Conservation (phyloP, 92 coral and sea anemone species). For the Porites evermanni region DNA sequence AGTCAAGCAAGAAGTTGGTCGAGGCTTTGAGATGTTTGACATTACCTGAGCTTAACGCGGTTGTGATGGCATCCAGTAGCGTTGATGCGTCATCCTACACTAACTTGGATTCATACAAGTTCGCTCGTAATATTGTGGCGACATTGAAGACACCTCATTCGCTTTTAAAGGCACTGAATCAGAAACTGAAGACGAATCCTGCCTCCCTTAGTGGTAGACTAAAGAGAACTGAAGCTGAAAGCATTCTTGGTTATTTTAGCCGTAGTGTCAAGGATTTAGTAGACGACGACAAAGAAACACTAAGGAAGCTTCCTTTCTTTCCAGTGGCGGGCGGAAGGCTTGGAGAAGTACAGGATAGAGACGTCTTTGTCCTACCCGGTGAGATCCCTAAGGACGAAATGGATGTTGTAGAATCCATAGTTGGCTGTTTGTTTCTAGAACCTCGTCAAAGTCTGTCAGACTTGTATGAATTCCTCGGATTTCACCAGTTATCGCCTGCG, state of each 20-base stretch:
- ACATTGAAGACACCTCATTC: constrained; percentile 46
- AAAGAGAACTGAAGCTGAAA: not conserved
- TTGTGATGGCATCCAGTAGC: not conserved
- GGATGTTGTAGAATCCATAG: constrained; percentile 16
- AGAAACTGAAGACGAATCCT: constrained; percentile 13
- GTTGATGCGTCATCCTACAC: not conserved
- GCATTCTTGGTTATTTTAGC: constrained; percentile 51
- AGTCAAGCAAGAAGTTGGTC: not conserved
- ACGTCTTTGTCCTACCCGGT: constrained; percentile 32
- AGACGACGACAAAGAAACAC: not conserved
- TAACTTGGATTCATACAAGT: not conserved
- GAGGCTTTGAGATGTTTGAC: constrained; percentile 3
- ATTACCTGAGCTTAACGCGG: constrained; percentile 45
- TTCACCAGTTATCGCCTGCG: constrained; percentile 19
- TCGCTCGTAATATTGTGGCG: constrained; percentile 50
- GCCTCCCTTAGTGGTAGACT: not conserved
- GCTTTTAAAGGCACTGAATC: constrained; percentile 42
- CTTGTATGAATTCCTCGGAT: constrained; percentile 37
- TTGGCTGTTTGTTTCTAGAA: constrained; percentile 44
- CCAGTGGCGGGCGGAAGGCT: constrained; percentile 35
- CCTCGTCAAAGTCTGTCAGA: constrained; percentile 4
- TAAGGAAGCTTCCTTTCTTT: constrained; percentile 59
- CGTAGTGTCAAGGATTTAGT: not conserved
- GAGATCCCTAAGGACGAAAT: constrained; percentile 56
- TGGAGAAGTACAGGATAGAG: not conserved